Percentiles rank a stretch among this genome's conserved stretches.
Conservation (phyloP, 2,888 invertebrate genomes). For the Ectemnius lituratus region DNA sequence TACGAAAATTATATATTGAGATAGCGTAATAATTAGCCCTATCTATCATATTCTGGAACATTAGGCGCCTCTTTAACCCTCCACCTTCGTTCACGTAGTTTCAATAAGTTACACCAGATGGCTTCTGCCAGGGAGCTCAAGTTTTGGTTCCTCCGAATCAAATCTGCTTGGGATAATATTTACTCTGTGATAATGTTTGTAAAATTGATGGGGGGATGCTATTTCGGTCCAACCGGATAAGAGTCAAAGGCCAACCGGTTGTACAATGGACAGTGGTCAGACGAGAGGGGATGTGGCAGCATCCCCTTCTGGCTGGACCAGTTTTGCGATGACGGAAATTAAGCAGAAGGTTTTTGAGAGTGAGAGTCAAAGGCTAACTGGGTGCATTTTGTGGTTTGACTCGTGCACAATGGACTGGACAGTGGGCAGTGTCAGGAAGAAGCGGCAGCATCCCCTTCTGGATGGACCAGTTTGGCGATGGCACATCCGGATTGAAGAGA, state of each 20-base stretch:
- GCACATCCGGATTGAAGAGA: slow-evolving; percentile 28
- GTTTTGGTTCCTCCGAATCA: neutral
- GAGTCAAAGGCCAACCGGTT: slow-evolving; percentile 67
- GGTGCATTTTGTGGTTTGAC: slow-evolving; percentile 69
- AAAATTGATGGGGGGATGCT: slow-evolving; percentile 3
- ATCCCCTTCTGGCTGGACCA: slow-evolving; percentile 52
- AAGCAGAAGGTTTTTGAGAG: slow-evolving; percentile 41
- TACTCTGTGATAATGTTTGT: slow-evolving; percentile 3
- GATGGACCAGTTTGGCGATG: slow-evolving; percentile 70
- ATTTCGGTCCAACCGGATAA: slow-evolving; percentile 18
- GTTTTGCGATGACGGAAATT: slow-evolving; percentile 50
- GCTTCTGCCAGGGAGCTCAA: neutral
- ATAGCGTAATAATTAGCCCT: neutral
- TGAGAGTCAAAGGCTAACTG: slow-evolving; percentile 67
- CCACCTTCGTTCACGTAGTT: neutral
- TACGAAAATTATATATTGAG: no score
- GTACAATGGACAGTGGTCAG: slow-evolving; percentile 62
- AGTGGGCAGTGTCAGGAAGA: slow-evolving; percentile 60
- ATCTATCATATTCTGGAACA: slow-evolving; percentile 5
- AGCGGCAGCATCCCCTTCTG: slow-evolving; percentile 68
- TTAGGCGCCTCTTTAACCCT: neutral
- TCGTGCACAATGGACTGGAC: slow-evolving; percentile 68
- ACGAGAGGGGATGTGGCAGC: slow-evolving; percentile 37
- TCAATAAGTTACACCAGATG: slow-evolving; percentile 16
- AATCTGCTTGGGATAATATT: slow-evolving; percentile 14